Evolutionary conservation across 30 jellyfish, hydroid and myxozoan genomes (phyloP).

Genomic region (Sanderia malayensis): DNA sequence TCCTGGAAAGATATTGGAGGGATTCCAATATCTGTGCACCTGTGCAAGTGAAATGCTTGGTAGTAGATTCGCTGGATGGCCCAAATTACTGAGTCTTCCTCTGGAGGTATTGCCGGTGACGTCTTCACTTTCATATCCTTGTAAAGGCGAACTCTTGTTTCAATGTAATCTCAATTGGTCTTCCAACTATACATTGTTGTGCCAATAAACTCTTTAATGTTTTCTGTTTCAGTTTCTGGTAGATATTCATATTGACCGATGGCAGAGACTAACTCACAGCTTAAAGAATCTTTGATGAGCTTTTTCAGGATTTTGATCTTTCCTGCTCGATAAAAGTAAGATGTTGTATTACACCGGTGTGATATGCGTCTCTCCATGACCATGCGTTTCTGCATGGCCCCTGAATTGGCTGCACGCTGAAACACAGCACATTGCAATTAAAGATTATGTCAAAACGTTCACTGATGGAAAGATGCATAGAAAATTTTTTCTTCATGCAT

Average conservation of each 20-base stretch:
- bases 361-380: no score
- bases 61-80: constrained; percentile 44
- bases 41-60: constrained; percentile 40
- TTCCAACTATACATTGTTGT: constrained; percentile 32
- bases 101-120: constrained; percentile 53
- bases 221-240: not conserved
- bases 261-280: not conserved
- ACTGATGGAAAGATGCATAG: no score
- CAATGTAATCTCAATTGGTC: constrained; percentile 22
- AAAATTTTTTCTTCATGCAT: no score
- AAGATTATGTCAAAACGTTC: no score
- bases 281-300: constrained; percentile 1
- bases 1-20: constrained; percentile 12
- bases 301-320: constrained; percentile 42
- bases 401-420: no score
- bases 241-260: not conserved
- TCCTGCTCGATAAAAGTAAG: constrained; percentile 31
- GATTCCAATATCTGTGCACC: constrained; percentile 5
- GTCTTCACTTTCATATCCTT: constrained; percentile 38
- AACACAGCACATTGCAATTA: no score
- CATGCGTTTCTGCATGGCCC: no score
- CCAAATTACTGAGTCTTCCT: no score
- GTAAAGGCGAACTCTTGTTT: constrained; percentile 51
- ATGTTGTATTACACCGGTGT: no score
- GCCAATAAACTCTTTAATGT: constrained; percentile 2